These are phyloP conservation scores for Pagetopsis macropterus DNA, from an alignment of 2,797 vertebrate genomes.

Conservation along the genomic window DNA sequence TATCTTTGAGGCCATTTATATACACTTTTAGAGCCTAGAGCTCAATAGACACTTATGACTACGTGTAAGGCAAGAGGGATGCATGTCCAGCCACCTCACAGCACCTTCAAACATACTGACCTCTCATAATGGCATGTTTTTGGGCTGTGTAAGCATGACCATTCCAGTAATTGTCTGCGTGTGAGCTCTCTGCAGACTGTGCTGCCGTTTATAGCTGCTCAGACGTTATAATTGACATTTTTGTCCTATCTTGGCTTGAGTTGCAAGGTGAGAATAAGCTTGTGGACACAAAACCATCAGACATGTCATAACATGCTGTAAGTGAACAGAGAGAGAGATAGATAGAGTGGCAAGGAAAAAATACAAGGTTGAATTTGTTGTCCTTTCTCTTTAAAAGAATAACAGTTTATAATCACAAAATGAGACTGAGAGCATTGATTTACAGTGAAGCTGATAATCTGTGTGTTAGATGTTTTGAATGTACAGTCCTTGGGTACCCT, in stretches of 20 bases:
- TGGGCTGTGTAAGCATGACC: not conserved
- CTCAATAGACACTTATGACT: not conserved
- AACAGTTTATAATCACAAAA: slow-evolving; percentile 13
- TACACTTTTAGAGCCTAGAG: not conserved
- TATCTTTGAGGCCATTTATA: not conserved
- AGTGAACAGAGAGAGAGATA: slow-evolving; percentile 1
- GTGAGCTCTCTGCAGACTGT: slow-evolving; percentile 19
- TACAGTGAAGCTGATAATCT: slow-evolving; percentile 13
- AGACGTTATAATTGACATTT: slow-evolving; percentile 57
- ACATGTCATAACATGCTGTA: slow-evolving; percentile 58
- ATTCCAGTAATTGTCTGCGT: not conserved
- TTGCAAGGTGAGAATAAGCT: slow-evolving; percentile 38
- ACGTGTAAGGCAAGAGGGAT: slow-evolving; percentile 3
- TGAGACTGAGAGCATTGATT: slow-evolving; percentile 24
- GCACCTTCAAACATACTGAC: slow-evolving; percentile 4
- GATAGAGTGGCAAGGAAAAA: not conserved
- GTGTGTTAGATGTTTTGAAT: slow-evolving; percentile 10
- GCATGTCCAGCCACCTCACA: not conserved
- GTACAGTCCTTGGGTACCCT: slow-evolving; percentile 18
- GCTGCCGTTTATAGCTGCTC: slow-evolving; percentile 23
- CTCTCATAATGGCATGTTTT: slow-evolving; percentile 8
- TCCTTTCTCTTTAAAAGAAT: slow-evolving; percentile 10
- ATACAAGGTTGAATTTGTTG: slow-evolving; percentile 2
- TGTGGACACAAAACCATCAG: slow-evolving; percentile 30
- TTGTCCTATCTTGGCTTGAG: slow-evolving; percentile 37